A percentile compares a stretch with the other conserved stretches of the same genome.
These are phyloP conservation scores for Fragum fragum DNA, from an alignment of 2,888 invertebrate species.

Conservation along the genomic window DNA sequence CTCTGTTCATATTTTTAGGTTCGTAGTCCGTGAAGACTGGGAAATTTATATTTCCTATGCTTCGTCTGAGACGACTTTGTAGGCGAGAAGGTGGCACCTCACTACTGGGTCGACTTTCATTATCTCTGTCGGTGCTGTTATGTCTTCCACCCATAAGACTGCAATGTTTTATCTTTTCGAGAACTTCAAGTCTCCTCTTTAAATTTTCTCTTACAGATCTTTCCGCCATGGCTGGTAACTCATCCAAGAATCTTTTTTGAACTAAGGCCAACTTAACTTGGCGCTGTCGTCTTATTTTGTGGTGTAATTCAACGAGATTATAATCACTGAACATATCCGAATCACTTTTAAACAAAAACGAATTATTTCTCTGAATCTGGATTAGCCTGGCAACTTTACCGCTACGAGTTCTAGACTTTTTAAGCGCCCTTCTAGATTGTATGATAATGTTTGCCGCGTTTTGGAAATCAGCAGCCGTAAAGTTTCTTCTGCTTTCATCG, in stretches of 20 bases:
- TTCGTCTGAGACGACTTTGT: conserved; percentile 47
- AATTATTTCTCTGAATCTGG: conserved; percentile 15
- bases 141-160: not conserved
- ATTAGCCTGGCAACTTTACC: conserved; percentile 24
- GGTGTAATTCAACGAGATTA: conserved; percentile 48
- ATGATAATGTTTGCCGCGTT: conserved; percentile 45
- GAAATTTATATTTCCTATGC: conserved; percentile 41
- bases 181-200: conserved; percentile 35
- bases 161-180: conserved; percentile 50
- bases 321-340: conserved; percentile 47
- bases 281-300: conserved; percentile 33
- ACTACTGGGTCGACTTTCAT: conserved; percentile 4
- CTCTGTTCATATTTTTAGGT: not conserved
- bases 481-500: not conserved
- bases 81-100: conserved; percentile 8
- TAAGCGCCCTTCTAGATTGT: conserved; percentile 43
- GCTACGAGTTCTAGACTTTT: conserved; percentile 34
- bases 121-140: not conserved
- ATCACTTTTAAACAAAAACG: conserved; percentile 4
- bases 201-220: conserved; percentile 53
- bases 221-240: conserved; percentile 41
- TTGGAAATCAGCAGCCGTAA: conserved; percentile 43
- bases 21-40: conserved; percentile 10
- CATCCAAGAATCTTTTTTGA: conserved; percentile 53
- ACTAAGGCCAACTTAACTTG: conserved; percentile 54